Evolutionary conservation across 2,113 vertebrate species (phyloP), one percentile per base, ranked within the genome.

Genomic region (Nyctibius bracteatus): DNA sequence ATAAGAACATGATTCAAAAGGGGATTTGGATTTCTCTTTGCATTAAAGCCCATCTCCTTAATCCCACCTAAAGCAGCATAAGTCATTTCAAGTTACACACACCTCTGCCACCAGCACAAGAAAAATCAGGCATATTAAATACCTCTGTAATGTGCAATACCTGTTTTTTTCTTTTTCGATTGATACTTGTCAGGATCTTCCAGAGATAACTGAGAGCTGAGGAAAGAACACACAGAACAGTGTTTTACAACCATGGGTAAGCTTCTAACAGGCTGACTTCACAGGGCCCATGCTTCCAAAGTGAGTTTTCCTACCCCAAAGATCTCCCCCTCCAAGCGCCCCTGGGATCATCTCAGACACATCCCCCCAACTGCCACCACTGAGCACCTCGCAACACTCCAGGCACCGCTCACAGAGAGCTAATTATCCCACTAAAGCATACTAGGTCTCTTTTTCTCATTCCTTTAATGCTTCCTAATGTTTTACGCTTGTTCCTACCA

Each of bases 141-240:
- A 25, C 6, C 22, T 39, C 25, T 30, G 37, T 14, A 61, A 94
- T 21, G 63, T 28, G 44, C 59, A 82, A 46, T 98, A 98, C 98
- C 98, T 98, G 93, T 17, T 94, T 66, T 98, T 20, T 1, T 67
- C 86, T 92, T 97, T 93, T 98, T 98, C 7, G 59, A 7, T 31
- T 47, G 94, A 90, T 74, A 24, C 77, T 95, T 39, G 43, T 97
- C 97, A 96, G 94, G 73, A 85, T 96, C 95, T 81, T 95, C 88
- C 90, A 35, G 23, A 94, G 75, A n/a, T 19, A 68, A 51, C 19
- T 20, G 21, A 94, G 35, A 7, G 13, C 98, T 98, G 94, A 55
- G 90, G 85, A 96, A 57, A 95, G 31, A 98, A 59, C 78, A 97
- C 30, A 78, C 11, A 94, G 17, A 93, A 54, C 8, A 46, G 15